These are phyloP conservation scores for Thryonomys swinderianus DNA, from an alignment of 2,113 vertebrate genomes.

Conservation along the genomic window DNA sequence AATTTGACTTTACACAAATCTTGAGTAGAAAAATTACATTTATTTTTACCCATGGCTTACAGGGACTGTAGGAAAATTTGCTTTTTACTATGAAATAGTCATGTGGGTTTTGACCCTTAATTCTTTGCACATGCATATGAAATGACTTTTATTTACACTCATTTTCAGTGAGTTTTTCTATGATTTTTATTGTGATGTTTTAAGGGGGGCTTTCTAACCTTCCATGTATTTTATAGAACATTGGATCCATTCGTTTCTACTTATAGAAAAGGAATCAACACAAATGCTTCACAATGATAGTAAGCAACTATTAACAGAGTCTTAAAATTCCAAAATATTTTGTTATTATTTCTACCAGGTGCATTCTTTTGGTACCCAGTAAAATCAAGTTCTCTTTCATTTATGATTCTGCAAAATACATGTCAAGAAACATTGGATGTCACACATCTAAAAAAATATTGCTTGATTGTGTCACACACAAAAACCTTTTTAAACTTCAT, in stretches of 20 bases:
- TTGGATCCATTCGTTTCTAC: neutral
- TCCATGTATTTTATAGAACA: neutral
- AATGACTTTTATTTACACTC: neutral
- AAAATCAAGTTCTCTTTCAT: neutral
- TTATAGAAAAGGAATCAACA: neutral
- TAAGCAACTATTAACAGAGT: neutral
- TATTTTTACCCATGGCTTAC: neutral
- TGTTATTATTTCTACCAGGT: neutral
- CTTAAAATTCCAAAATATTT: conserved; percentile 4
- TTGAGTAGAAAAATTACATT: neutral
- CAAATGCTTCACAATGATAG: neutral
- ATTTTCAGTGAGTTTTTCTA: neutral
- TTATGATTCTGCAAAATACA: neutral
- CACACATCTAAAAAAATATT: neutral
- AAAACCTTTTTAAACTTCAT: neutral
- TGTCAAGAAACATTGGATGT: neutral
- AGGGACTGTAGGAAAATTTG: neutral
- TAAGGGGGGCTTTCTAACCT: neutral
- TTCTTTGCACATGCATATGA: neutral
- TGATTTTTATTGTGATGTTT: neutral
- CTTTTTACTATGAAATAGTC: too few species aligned
- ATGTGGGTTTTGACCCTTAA: neutral
- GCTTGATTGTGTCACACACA: neutral
- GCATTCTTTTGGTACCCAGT: neutral
- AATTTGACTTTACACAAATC: neutral